Evolutionary conservation across 1,140 invertebrate species (phyloP), one percentile per base, ranked within the genome.

Genomic region (Oscheius sp.): DNA sequence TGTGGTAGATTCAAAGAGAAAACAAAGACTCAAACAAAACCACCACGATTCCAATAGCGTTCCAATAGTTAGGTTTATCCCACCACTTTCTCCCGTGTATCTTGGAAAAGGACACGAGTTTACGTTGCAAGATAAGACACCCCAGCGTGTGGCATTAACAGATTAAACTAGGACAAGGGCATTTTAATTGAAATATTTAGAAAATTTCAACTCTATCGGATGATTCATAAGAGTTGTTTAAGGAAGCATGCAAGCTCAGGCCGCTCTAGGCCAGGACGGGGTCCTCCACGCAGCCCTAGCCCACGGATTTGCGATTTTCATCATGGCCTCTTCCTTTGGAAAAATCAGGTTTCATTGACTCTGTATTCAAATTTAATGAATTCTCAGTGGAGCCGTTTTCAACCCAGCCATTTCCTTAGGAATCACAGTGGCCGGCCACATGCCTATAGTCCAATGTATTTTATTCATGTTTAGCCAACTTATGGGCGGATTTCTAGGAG

Each of bases 181-280:
- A n/a, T n/a, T n/a, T n/a, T n/a, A n/a, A n/a, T n/a, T n/a, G n/a
- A n/a, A n/a, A n/a, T n/a, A n/a, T n/a, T n/a, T n/a, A n/a, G n/a
- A n/a, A n/a, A n/a, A n/a, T n/a, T n/a, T n/a, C n/a, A n/a, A n/a
- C n/a, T n/a, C n/a, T n/a, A n/a, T n/a, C n/a, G n/a, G n/a, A n/a
- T n/a, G n/a, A n/a, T n/a, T n/a, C n/a, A n/a, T n/a, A n/a, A n/a
- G n/a, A n/a, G n/a, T n/a, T n/a, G n/a, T n/a, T 55, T 7, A 7
- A 55, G 49, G 49, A 55, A 55, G 49, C 28, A 55, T 55, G 49
- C 49, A 55, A 23, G 49, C 49, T 26, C 49, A 55, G 23, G 49
- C 49, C 15, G 49, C 49, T 23, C 7, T 55, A 7, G 49, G 49
- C 15, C 7, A 55, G 23, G 49, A 55, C 23, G 23, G 7, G 23